phyloP scores from a whole-genome alignment of 1,140 invertebrate species.

The Dendrolimus punctatus region DNA sequence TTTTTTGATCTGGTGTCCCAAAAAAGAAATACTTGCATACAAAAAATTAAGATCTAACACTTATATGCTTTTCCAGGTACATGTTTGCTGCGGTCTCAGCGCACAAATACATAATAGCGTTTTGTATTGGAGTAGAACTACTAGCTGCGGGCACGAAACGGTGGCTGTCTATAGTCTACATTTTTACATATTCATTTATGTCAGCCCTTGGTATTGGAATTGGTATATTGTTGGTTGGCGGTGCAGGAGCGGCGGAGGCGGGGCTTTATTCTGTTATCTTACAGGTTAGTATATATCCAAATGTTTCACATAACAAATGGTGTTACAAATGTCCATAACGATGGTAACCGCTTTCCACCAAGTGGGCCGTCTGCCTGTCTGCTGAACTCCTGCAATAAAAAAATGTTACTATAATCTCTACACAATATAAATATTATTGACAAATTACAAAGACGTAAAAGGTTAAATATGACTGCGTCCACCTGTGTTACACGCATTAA shows the following conservation, averaged over 20 bases:
- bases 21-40: too few relatives aligned
- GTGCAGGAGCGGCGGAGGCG: conserved; percentile 64
- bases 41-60: background rate
- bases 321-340: too few relatives aligned
- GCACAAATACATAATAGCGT: conserved; percentile 93
- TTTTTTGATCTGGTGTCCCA: too few relatives aligned
- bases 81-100: conserved; percentile 89
- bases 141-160: conserved; percentile 74
- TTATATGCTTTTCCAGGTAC: conserved; percentile 62
- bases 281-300: conserved; percentile 34
- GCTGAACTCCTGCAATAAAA: too few relatives aligned
- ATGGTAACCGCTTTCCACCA: too few relatives aligned
- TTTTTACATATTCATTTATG: conserved; percentile 79
- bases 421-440: too few relatives aligned
- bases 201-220: conserved; percentile 85
- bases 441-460: too few relatives aligned
- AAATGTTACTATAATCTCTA: too few relatives aligned
- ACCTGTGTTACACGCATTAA: too few relatives aligned
- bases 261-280: conserved; percentile 55
- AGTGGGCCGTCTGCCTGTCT: too few relatives aligned
- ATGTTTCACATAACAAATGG: too few relatives aligned
- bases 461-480: too few relatives aligned
- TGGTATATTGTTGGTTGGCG: conserved; percentile 76
- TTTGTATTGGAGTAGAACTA: conserved; percentile 87
- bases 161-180: conserved; percentile 54